Base-by-base conservation (phyloP, 1,140 invertebrate genomes). In the Aphidius ervi region DNA sequence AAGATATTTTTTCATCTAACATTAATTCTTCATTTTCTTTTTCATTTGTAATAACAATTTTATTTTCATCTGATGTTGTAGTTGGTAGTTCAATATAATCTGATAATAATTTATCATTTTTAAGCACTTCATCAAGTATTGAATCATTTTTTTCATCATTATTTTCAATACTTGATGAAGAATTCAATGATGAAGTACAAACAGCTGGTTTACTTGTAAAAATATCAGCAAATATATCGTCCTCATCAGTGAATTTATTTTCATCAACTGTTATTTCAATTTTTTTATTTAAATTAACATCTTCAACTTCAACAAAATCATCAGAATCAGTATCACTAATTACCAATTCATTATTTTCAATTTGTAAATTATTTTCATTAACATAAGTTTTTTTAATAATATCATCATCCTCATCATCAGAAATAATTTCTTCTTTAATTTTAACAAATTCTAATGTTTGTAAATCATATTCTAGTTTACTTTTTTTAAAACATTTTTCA, bases 281-380 rank as follows among this genome's bases (percentile, higher is more conserved):
- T 41, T 57, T 65, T 37, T 65, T 63, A 10, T 52, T 56, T 2
- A 54, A 20, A 5, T 68, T 63, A 39, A 70, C 63, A 48, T 78
- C 74, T 65, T 70, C 58, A 41, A 79, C 69, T 64, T 73, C 74
- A 39, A 79, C 56, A 61, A 80, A 77, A 68, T 83, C 79, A 64
- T 82, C 80, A 68, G 75, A 77, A 62, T 80, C 78, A 5, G 70
- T 41, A 39, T 41, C 49, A 39, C 42, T 62, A 1, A 54, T 39
- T 6, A 9, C 23, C 5, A 6, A 5, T 20, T 46, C 31, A 23
- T 42, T n/a, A 31, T 50, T 10, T 54, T 57, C 37, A 20, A 43
- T 41, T 20, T 37, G 47, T n/a, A 6, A 58, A 42, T 31, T 9
- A n/a, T 5, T 10, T 45, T 59, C 23, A 5, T 48, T 16, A 16